phyloP scores from a whole-genome alignment of 2,888 invertebrate genomes.

The Trichacis sp. region DNA sequence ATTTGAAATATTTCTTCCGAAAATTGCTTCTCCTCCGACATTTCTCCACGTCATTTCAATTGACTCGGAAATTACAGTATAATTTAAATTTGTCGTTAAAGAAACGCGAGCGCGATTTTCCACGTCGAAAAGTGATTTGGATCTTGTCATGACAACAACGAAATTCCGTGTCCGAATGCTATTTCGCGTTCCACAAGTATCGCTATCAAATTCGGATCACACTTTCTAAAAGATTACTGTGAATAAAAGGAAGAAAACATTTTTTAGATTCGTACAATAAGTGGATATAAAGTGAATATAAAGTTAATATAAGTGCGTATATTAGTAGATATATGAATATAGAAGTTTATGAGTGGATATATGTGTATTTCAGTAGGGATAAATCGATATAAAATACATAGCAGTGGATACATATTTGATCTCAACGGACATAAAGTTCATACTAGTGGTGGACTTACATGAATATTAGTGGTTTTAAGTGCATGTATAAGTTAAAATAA shows the following conservation, averaged over 20 bases:
- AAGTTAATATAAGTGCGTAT: too few relatives aligned
- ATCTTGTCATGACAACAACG: constrained; percentile 6
- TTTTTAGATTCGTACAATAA: background rate
- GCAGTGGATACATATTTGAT: too few relatives aligned
- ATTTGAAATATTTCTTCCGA: too few relatives aligned
- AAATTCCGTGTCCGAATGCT: constrained; percentile 11
- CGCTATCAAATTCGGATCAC: background rate
- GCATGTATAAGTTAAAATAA: too few relatives aligned
- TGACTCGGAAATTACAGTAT: background rate
- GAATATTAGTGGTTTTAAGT: too few relatives aligned
- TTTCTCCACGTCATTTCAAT: background rate
- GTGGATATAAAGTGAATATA: too few relatives aligned
- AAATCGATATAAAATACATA: too few relatives aligned
- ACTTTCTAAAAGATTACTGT: background rate
- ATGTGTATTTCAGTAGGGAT: too few relatives aligned
- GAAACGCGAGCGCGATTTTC: background rate
- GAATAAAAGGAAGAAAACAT: background rate
- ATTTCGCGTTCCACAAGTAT: constrained; percentile 1
- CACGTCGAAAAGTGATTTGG: background rate
- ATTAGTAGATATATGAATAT: too few relatives aligned
- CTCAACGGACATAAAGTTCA: too few relatives aligned
- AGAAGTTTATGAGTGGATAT: too few relatives aligned
- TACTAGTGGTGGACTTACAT: too few relatives aligned
- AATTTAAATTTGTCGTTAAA: background rate
- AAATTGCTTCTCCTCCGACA: background rate